Evolutionary conservation across 2,888 invertebrate genomes (phyloP).

Genomic region (Eristalis tenax): DNA sequence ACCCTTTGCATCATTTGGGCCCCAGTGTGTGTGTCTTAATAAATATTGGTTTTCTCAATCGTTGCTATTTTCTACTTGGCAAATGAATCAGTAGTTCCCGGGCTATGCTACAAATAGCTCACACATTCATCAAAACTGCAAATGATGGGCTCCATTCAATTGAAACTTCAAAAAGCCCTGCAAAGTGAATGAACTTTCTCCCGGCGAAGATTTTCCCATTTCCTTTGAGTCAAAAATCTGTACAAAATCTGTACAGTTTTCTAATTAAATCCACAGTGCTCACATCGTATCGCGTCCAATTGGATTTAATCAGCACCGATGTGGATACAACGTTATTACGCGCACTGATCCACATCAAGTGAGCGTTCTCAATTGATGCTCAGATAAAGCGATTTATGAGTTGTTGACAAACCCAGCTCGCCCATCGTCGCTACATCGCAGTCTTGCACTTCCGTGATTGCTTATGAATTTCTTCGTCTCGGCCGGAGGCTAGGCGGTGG

Average conservation of each 20-base stretch:
- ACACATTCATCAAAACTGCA: too few species aligned
- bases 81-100: too few species aligned
- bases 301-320: neutral
- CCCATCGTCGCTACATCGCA: neutral
- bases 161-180: too few species aligned
- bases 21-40: too few species aligned
- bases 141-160: too few species aligned
- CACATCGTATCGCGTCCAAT: neutral
- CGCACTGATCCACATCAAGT: neutral
- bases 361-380: neutral
- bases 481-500: neutral
- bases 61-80: too few species aligned
- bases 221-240: too few species aligned
- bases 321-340: neutral
- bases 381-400: neutral
- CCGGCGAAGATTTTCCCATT: too few species aligned
- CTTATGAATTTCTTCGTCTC: conserved; percentile 10
- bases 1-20: too few species aligned
- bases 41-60: too few species aligned
- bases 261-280: neutral
- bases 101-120: too few species aligned
- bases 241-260: neutral
- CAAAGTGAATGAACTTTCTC: too few species aligned
- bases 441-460: conserved; percentile 21
- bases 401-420: neutral